Evolutionary conservation across 2,113 vertebrate genomes (phyloP), one percentile per base, ranked within the genome.

Genomic region (Solea solea): DNA sequence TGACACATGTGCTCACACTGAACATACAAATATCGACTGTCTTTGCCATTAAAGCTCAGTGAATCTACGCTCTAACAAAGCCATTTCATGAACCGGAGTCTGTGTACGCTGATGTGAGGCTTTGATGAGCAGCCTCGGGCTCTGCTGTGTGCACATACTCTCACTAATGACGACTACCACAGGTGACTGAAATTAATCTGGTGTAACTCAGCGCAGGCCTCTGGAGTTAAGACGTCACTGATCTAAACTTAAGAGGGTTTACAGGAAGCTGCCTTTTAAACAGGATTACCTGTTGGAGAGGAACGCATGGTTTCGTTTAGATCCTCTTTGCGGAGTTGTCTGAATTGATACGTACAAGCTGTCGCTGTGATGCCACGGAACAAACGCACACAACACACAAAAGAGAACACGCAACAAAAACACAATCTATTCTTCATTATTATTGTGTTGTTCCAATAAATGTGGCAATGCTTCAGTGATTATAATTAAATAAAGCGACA

Each of bases 111-210:
- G 6, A 50, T 50, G 49, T 8, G 15, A 5, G n/a, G 52, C 34
- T 55, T 48, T 72, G 50, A 62, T 63, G 51, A 55, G 58, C 59
- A 11, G 27, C 64, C 64, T 45, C 25, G 1, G 52, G 64, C 41
- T n/a, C 8, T n/a, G 49, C 34, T 51, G 28, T 52, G 28, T 51
- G 34, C 48, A 40, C 62, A 64, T 21, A 6, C 64, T 54, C 64
- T 3, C 64, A 34, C 64, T 56, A 68, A 48, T 48, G 41, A 57
- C 27, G 15, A 68, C 53, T 48, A 49, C 27, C 44, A 49, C 25
- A 49, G 14, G 64, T 46, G 52, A 46, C 16, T 66, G 51, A 54
- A 66, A 54, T 53, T 10, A 66, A 44, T 66, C 64, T n/a, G 2
- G 9, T 54, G 54, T 25, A 55, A 45, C 41, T 48, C 46, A 34